phyloP scores from a whole-genome alignment of 2,113 vertebrate species.

The Neogobius melanostomus region DNA sequence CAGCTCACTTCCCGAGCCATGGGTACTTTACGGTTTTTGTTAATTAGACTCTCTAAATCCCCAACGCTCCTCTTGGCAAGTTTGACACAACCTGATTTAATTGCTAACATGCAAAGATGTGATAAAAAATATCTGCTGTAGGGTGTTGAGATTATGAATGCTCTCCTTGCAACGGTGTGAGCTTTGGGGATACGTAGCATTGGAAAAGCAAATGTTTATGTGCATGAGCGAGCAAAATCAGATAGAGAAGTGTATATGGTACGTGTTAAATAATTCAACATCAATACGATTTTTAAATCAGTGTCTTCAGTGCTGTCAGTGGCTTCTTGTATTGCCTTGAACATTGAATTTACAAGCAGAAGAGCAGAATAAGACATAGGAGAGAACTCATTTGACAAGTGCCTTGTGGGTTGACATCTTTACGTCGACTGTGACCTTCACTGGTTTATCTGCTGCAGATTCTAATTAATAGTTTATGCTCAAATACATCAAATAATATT shows the following conservation, averaged over 20 bases:
- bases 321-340: slow-evolving; percentile 32
- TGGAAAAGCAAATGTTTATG: slow-evolving; percentile 38
- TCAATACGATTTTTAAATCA: slow-evolving; percentile 57
- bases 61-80: slow-evolving; percentile 50
- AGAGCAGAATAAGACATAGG: slow-evolving; percentile 43
- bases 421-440: slow-evolving; percentile 20
- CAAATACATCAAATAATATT: not conserved
- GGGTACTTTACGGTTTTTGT: slow-evolving; percentile 53
- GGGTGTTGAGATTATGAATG: slow-evolving; percentile 57
- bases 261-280: slow-evolving; percentile 43
- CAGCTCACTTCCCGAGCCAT: slow-evolving; percentile 16
- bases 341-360: slow-evolving; percentile 42
- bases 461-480: slow-evolving; percentile 28
- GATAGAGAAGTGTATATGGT: slow-evolving; percentile 27
- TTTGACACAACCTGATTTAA: slow-evolving; percentile 57
- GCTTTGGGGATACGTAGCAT: slow-evolving; percentile 21
- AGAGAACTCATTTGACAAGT: slow-evolving; percentile 47
- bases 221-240: slow-evolving; percentile 24
- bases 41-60: slow-evolving; percentile 66
- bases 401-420: slow-evolving; percentile 26
- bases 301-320: slow-evolving; percentile 50
- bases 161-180: slow-evolving; percentile 38
- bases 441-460: not conserved
- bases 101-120: slow-evolving; percentile 58
- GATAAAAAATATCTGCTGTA: slow-evolving; percentile 61